A percentile compares a stretch with the other conserved stretches of the same genome.
Evolutionary conservation across 1,140 invertebrate species (phyloP).

Genomic region (Temnothorax longispinosus): DNA sequence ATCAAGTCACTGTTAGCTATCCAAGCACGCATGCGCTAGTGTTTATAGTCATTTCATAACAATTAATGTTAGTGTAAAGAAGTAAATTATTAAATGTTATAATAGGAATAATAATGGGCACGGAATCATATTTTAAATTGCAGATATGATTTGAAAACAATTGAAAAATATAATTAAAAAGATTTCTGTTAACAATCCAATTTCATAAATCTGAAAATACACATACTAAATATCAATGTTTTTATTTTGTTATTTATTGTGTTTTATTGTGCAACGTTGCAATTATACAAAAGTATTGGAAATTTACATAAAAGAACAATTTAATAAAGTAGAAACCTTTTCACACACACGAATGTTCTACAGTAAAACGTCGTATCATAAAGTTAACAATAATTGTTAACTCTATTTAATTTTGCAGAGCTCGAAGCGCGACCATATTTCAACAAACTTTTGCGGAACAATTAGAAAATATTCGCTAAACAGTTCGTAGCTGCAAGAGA

Average conservation of each 20-base stretch:
- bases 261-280: not conserved
- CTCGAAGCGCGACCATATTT: conserved; percentile 11
- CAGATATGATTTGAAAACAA: not conserved
- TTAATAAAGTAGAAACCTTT: not conserved
- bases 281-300: not conserved
- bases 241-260: not conserved
- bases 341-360: not conserved
- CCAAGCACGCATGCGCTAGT: not conserved
- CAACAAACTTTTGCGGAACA: not conserved
- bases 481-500: not conserved
- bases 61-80: not conserved
- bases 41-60: not conserved
- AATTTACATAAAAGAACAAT: not conserved
- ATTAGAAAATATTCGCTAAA: conserved; percentile 40
- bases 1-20: not conserved
- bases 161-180: not conserved
- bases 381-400: conserved; percentile 37
- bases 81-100: not conserved
- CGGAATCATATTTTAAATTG: not conserved
- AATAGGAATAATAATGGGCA: not conserved
- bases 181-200: not conserved
- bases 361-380: not conserved
- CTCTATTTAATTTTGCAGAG: conserved; percentile 26
- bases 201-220: not conserved
- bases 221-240: not conserved